Evolutionary conservation across 2,888 invertebrate genomes (phyloP), one percentile per base, ranked within the genome.

Genomic region (Drosophila anceps): DNA sequence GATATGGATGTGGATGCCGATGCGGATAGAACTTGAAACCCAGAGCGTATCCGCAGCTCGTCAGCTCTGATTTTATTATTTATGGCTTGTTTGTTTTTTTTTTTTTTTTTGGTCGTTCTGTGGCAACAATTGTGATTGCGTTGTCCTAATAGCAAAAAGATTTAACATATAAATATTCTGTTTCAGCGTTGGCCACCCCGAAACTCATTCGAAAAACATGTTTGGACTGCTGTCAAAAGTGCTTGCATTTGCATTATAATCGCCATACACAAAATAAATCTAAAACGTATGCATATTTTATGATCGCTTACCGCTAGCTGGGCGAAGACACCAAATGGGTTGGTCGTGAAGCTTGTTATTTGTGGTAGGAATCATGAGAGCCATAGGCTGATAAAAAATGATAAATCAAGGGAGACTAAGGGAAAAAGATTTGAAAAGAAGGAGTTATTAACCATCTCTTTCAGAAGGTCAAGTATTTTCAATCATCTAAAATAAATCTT

Each of bases 171-270:
- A 88, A 88, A 90, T 88, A 76, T 88, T 79, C 72, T 43, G 75
- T 65, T 39, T 31, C 44, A 29, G 43, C 43, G 41, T 57, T 69
- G 43, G n/a, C 24, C 37, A 46, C 39, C 53, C 43, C 43, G 39
- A 73, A 43, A 59, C 43, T 50, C 73, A 73, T 65, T 66, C 62
- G 67, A n/a, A 54, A 69, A 83, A 70, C 61, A 70, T 71, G 69
- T 84, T 76, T 68, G 66, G 73, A 65, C 59, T 71, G 77, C 80
- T 84, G 84, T 84, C 88, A 88, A 72, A 88, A 85, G 74, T 76
- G 74, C 68, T 84, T 85, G 74, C 61, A 84, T 90, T 84, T 84
- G 90, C 88, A 84, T 90, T 88, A 88, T 80, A 84, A 84, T 90
- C 86, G 84, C 70, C 64, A 59, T 46, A 71, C 64, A 70, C 73